These are phyloP conservation scores for Pogonomyrmex barbatus DNA, from an alignment of 1,140 invertebrate species.

Conservation along the genomic window DNA sequence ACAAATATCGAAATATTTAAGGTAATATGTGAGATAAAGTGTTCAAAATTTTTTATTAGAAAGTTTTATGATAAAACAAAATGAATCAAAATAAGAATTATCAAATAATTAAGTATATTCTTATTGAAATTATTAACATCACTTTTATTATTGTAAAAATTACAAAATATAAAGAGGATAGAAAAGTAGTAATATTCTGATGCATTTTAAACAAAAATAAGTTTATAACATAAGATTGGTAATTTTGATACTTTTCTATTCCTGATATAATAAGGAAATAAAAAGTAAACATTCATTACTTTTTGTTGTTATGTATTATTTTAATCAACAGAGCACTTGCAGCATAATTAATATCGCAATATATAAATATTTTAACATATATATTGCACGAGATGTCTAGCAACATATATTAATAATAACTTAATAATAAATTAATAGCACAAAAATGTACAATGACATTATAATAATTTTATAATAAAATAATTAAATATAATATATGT, in stretches of 20 bases:
- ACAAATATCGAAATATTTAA: too few species aligned
- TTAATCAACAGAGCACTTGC: slow-evolving; percentile 37
- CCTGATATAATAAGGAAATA: neutral
- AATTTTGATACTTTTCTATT: neutral
- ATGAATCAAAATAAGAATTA: too few species aligned
- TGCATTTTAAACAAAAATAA: neutral
- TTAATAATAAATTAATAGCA: slow-evolving; percentile 68
- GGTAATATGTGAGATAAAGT: too few species aligned
- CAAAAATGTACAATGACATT: slow-evolving; percentile 30
- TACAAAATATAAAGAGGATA: neutral
- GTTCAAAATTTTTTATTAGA: too few species aligned
- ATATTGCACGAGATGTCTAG: slow-evolving; percentile 79
- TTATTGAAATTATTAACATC: too few species aligned
- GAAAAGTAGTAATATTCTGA: neutral
- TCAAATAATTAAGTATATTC: too few species aligned
- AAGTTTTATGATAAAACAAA: too few species aligned
- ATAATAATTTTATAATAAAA: slow-evolving; percentile 1
- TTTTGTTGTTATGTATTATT: neutral
- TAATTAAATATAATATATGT: neutral
- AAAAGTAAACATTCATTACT: neutral
- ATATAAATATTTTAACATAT: slow-evolving; percentile 62
- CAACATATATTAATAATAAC: slow-evolving; percentile 4
- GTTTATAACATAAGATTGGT: neutral
- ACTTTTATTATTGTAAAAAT: neutral
- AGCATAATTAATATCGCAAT: slow-evolving; percentile 1